Conservation (phyloP, 2,888 invertebrate genomes). For the Spilosoma lubricipeda region DNA sequence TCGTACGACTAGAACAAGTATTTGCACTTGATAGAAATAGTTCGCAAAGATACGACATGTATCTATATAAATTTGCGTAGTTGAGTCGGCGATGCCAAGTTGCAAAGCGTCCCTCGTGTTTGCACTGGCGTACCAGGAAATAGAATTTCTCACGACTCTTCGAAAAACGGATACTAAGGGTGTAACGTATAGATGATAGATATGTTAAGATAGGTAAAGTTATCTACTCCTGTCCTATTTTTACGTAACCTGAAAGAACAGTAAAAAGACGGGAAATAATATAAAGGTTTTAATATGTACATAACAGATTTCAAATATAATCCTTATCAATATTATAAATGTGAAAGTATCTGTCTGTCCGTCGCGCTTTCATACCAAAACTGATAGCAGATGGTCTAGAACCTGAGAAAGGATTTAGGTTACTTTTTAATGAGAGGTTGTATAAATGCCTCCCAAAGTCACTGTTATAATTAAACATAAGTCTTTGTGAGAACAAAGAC, state of each 20-base stretch:
- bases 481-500: no score
- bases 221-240: background rate
- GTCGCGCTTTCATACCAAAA: no score
- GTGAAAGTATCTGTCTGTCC: no score
- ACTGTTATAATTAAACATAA: no score
- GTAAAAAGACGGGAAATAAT: no score
- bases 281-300: no score
- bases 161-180: conserved; percentile 32
- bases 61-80: conserved; percentile 33
- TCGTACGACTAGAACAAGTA: background rate
- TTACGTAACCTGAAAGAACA: background rate
- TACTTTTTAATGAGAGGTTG: no score
- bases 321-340: no score
- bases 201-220: background rate
- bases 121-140: conserved; percentile 57
- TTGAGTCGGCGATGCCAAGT: conserved; percentile 29
- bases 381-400: no score
- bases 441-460: no score
- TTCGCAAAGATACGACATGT: conserved; percentile 8
- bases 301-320: no score
- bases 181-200: conserved; percentile 22
- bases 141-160: conserved; percentile 55
- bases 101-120: conserved; percentile 43
- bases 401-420: no score
- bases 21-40: conserved; percentile 19